Conservation (phyloP, 2,888 invertebrate species). For the Axea sp. region DNA sequence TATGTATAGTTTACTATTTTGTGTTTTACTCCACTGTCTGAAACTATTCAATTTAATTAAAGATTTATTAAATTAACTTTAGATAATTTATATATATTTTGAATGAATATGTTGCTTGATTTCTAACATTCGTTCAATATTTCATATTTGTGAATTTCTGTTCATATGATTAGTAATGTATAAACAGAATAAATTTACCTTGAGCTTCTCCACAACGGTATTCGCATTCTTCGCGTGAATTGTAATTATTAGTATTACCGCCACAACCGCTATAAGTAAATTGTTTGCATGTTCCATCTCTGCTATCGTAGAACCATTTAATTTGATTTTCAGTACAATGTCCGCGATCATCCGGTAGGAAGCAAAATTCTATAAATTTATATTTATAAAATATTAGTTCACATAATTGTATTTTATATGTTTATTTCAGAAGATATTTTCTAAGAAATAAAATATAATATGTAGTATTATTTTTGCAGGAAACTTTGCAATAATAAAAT, state of each 20-base stretch:
- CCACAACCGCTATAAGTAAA: constrained; percentile 91
- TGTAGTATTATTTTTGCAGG: no score
- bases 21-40: no score
- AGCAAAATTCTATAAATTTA: constrained; percentile 83
- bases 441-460: no score
- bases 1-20: no score
- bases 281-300: constrained; percentile 86
- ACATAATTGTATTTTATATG: no score
- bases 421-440: no score
- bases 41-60: no score
- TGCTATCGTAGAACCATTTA: constrained; percentile 87
- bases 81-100: no score
- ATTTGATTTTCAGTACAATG: constrained; percentile 82
- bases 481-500: no score
- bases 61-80: no score
- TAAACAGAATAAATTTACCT: constrained; percentile 77
- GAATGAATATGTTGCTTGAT: not conserved
- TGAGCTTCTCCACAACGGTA: constrained; percentile 85
- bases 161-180: constrained; percentile 11
- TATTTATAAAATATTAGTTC: no score
- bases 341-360: constrained; percentile 84
- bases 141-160: not conserved
- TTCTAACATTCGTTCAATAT: no score
- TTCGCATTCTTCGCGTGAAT: constrained; percentile 85
- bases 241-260: constrained; percentile 90